Conservation (phyloP, 2,888 invertebrate species). For the Sinopyrophorus schimmeli region DNA sequence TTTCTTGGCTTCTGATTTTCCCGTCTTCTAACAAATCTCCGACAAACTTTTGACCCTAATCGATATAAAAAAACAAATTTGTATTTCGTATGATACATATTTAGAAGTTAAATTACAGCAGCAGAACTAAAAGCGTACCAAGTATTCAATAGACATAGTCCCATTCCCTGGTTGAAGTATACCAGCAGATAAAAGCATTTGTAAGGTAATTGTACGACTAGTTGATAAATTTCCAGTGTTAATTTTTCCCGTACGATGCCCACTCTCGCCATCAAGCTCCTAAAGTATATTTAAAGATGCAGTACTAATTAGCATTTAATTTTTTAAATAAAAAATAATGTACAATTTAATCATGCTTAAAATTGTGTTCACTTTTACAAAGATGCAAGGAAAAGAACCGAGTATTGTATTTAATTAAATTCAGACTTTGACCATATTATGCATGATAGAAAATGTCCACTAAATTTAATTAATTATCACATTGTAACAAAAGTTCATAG, state of each 20-base stretch:
- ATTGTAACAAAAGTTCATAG: too few relatives aligned
- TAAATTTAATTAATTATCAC: too few relatives aligned
- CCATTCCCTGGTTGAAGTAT: slow-evolving; percentile 82
- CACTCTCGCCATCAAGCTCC: slow-evolving; percentile 48
- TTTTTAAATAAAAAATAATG: too few relatives aligned
- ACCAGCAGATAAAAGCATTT: slow-evolving; percentile 83
- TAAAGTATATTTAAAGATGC: slow-evolving; percentile 30
- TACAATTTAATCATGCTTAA: too few relatives aligned
- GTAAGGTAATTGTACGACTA: slow-evolving; percentile 71
- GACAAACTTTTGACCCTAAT: slow-evolving; percentile 83
- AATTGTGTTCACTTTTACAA: too few relatives aligned
- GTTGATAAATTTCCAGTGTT: slow-evolving; percentile 38
- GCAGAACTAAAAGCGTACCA: slow-evolving; percentile 61
- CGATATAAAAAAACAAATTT: too few relatives aligned
- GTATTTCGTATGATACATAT: neutral
- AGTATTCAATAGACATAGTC: slow-evolving; percentile 86
- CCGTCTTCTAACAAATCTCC: slow-evolving; percentile 85
- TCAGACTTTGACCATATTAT: too few relatives aligned
- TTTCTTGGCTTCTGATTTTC: slow-evolving; percentile 86
- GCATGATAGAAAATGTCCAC: too few relatives aligned
- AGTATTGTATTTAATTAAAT: too few relatives aligned
- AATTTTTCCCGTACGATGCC: slow-evolving; percentile 42
- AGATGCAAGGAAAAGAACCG: too few relatives aligned
- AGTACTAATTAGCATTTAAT: too few relatives aligned
- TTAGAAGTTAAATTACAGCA: too few relatives aligned